Evolutionary conservation across 2,113 vertebrate genomes (phyloP).

Genomic region (Gambusia affinis): DNA sequence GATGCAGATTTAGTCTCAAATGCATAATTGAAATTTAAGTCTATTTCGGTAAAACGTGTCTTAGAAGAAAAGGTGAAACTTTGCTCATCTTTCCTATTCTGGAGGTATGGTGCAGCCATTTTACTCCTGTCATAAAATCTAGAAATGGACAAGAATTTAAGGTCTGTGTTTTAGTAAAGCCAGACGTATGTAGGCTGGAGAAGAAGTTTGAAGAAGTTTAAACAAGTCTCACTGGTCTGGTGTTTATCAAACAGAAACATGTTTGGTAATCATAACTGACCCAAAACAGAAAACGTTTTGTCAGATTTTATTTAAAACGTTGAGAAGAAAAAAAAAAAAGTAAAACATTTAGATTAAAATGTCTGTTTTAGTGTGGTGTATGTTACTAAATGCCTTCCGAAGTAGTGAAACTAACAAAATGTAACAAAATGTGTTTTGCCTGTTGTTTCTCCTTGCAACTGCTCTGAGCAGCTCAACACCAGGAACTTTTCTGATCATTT

Average conservation of each 20-base stretch:
- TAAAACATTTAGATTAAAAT: not conserved
- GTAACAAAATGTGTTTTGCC: too few relatives aligned
- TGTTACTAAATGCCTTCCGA: too few relatives aligned
- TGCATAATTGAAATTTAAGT: too few relatives aligned
- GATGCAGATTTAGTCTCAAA: too few relatives aligned
- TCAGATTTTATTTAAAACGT: not conserved
- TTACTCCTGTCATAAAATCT: not conserved
- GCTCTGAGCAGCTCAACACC: not conserved
- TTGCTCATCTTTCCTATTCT: too few relatives aligned
- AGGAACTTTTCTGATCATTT: not conserved
- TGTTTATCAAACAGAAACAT: not conserved
- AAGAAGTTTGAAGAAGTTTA: not conserved
- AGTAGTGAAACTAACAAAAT: too few relatives aligned
- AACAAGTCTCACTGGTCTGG: not conserved
- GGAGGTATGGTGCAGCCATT: not conserved
- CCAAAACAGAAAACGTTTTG: not conserved
- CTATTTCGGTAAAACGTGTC: too few relatives aligned
- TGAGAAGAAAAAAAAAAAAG: too few relatives aligned
- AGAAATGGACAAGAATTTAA: not conserved
- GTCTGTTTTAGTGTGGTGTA: not conserved
- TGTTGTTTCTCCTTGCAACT: too few relatives aligned
- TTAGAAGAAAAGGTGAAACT: too few relatives aligned
- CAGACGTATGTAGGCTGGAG: too few relatives aligned
- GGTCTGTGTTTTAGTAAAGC: not conserved
- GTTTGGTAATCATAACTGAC: not conserved